These are phyloP conservation scores for Notospermus geniculatus DNA, from an alignment of 1,140 invertebrate species.

Conservation along the genomic window DNA sequence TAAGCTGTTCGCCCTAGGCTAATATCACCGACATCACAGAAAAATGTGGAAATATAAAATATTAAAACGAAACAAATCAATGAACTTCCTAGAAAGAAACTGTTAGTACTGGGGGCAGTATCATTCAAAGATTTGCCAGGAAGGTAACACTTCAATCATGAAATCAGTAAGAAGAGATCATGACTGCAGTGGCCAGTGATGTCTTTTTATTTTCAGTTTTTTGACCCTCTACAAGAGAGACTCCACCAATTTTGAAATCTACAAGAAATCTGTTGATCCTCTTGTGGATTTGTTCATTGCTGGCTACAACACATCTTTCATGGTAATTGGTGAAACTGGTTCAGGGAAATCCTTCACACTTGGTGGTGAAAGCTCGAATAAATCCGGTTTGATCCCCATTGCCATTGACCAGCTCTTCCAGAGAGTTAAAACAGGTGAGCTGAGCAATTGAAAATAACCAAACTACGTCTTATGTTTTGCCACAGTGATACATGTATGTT, in stretches of 20 bases:
- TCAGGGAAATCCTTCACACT: constrained; percentile 39
- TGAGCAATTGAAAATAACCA: not conserved
- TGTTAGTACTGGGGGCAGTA: not conserved
- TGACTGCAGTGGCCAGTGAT: not conserved
- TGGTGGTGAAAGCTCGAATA: constrained; percentile 31
- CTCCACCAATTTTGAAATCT: constrained; percentile 36
- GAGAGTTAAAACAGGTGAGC: constrained; percentile 36
- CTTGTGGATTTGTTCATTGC: constrained; percentile 37
- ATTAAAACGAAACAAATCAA: not conserved
- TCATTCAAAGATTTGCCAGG: not conserved
- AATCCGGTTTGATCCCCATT: constrained; percentile 35
- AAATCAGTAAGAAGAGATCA: too few relatives aligned
- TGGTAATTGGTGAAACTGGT: constrained; percentile 40
- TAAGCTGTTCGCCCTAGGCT: too few relatives aligned
- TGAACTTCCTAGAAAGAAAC: not conserved
- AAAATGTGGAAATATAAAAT: not conserved
- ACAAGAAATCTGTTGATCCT: constrained; percentile 30
- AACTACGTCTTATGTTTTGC: too few relatives aligned
- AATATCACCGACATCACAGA: not conserved
- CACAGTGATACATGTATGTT: too few relatives aligned
- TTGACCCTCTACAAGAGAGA: constrained; percentile 27
- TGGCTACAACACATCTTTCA: constrained; percentile 39
- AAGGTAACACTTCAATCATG: not conserved
- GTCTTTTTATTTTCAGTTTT: constrained; percentile 30
- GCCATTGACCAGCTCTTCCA: constrained; percentile 38